These are phyloP conservation scores for Gallinago paraguaiae DNA, from an alignment of 2,113 vertebrate genomes.

Conservation along the genomic window DNA sequence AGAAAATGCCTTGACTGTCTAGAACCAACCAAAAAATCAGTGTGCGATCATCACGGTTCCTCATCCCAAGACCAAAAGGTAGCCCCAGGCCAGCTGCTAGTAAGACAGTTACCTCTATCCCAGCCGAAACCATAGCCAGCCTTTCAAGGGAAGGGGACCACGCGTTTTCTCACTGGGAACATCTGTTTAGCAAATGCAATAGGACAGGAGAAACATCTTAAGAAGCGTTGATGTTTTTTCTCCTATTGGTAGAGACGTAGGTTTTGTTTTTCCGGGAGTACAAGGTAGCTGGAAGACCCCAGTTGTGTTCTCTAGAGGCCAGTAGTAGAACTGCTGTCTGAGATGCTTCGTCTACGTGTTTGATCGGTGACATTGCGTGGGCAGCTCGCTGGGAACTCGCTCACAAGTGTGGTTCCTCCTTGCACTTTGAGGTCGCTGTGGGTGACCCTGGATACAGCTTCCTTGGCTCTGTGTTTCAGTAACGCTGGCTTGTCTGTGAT, in stretches of 20 bases:
- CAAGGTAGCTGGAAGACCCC: neutral
- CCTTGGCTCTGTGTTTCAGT: neutral
- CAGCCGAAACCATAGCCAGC: neutral
- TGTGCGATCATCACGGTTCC: neutral
- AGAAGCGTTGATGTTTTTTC: neutral
- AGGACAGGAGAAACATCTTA: neutral
- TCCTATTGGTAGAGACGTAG: neutral
- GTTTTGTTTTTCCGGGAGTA: neutral
- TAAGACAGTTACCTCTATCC: neutral
- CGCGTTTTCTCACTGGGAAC: neutral
- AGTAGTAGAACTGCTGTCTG: neutral
- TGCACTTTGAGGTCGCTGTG: neutral
- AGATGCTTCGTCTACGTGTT: accelerated
- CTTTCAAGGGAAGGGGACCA: neutral
- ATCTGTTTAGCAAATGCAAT: neutral
- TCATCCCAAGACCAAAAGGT: neutral
- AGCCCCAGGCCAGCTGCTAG: neutral
- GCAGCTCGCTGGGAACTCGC: neutral
- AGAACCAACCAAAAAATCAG: neutral
- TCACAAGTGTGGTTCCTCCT: neutral
- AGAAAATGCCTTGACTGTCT: neutral
- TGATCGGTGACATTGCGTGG: accelerated
- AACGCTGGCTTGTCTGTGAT: no score
- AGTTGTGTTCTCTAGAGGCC: neutral
- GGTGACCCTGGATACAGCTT: neutral